Conservation (phyloP, 2,888 invertebrate genomes). For the Mactromeris polynyma region DNA sequence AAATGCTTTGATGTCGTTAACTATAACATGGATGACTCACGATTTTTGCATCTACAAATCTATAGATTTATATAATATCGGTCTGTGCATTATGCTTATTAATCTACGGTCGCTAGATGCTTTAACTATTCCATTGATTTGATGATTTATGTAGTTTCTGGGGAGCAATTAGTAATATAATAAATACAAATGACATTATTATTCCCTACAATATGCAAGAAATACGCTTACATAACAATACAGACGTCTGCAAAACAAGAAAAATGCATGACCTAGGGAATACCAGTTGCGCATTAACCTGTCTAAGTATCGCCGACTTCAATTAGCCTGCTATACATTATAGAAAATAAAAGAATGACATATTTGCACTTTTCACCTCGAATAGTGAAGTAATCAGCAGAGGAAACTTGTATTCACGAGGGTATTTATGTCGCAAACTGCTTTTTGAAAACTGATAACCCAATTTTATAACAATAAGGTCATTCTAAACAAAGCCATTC, state of each 20-base stretch:
- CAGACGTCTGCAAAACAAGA: neutral
- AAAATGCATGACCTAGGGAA: neutral
- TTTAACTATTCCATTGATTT: neutral
- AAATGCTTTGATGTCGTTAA: neutral
- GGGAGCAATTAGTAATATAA: constrained; percentile 1
- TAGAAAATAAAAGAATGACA: neutral
- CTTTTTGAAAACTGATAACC: no score
- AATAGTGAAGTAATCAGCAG: no score
- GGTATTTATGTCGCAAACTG: no score
- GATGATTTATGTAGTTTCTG: neutral
- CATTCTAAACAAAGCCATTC: no score
- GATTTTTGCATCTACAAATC: neutral
- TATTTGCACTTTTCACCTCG: neutral
- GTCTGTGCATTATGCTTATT: neutral
- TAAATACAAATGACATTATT: neutral
- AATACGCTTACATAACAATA: neutral
- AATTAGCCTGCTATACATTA: neutral
- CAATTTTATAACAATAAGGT: no score
- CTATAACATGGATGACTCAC: neutral
- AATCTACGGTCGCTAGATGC: neutral
- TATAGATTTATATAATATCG: neutral
- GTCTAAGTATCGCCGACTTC: neutral
- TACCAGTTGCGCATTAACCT: neutral
- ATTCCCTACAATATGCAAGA: neutral
- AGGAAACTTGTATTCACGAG: no score